Evolutionary conservation across 2,113 vertebrate species (phyloP).

Genomic region (Piaya cayana): DNA sequence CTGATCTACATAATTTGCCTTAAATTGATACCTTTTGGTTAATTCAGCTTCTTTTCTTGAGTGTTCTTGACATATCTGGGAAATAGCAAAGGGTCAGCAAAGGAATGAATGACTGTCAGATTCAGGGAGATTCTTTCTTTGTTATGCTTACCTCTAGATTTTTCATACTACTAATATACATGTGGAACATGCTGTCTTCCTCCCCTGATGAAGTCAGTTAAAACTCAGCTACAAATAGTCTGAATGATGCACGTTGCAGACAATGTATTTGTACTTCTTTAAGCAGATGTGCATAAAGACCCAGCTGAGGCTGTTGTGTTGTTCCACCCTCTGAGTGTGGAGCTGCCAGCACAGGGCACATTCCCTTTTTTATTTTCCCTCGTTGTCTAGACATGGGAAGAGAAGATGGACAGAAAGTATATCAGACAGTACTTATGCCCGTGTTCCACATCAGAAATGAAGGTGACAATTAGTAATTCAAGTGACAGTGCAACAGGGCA

Average conservation of each 20-base stretch:
- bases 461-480: not conserved
- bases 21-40: conserved; percentile 6
- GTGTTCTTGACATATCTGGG: not conserved
- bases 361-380: not conserved
- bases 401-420: not conserved
- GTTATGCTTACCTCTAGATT: not conserved
- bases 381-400: not conserved
- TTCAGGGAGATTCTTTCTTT: not conserved
- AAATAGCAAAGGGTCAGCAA: not conserved
- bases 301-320: not conserved
- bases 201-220: not conserved
- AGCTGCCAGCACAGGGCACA: not conserved
- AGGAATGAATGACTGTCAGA: not conserved
- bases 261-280: not conserved
- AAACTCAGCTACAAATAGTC: not conserved
- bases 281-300: not conserved
- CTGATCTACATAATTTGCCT: not conserved
- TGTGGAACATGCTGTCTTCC: not conserved
- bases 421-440: not conserved
- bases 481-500: not conserved
- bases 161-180: not conserved
- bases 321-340: not conserved
- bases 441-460: not conserved
- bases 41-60: not conserved
- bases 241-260: not conserved